phyloP scores from a whole-genome alignment of 1,140 invertebrate genomes.

The Procambarus virginalis region DNA sequence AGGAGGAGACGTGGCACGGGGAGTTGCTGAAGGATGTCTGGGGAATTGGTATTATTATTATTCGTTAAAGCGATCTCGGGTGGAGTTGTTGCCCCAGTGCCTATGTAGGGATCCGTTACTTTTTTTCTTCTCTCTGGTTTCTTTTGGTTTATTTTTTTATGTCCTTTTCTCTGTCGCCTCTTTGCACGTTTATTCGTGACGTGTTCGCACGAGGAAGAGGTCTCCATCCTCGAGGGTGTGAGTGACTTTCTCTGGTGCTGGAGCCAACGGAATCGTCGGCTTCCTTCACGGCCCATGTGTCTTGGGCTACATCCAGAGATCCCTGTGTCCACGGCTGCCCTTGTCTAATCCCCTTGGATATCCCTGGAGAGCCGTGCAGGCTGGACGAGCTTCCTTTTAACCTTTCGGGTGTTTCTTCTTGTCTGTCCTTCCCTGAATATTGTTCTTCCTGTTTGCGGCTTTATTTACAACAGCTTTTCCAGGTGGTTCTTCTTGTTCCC shows the following conservation, averaged over 20 bases:
- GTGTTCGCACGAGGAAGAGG: background rate
- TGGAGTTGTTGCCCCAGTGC: background rate
- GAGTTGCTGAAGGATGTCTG: background rate
- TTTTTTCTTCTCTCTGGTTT: constrained; percentile 55
- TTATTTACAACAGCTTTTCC: constrained; percentile 2
- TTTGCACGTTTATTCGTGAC: background rate
- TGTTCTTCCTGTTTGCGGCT: background rate
- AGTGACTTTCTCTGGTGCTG: background rate
- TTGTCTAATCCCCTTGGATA: background rate
- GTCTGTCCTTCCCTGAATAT: background rate
- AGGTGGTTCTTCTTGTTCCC: background rate
- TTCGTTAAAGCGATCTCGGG: background rate
- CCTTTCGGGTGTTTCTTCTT: background rate
- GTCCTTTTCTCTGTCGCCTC: constrained; percentile 32
- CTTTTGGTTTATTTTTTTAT: constrained; percentile 45
- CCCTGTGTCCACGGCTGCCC: background rate
- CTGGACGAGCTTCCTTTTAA: background rate
- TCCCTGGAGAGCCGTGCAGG: background rate
- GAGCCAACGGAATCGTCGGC: background rate
- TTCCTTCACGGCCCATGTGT: background rate
- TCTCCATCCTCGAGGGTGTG: background rate
- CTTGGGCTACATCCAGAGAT: background rate
- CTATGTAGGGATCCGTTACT: background rate
- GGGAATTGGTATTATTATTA: too few species aligned
- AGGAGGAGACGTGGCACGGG: too few species aligned